Evolutionary conservation across 2,888 invertebrate species (phyloP).

Genomic region (Empis livida): DNA sequence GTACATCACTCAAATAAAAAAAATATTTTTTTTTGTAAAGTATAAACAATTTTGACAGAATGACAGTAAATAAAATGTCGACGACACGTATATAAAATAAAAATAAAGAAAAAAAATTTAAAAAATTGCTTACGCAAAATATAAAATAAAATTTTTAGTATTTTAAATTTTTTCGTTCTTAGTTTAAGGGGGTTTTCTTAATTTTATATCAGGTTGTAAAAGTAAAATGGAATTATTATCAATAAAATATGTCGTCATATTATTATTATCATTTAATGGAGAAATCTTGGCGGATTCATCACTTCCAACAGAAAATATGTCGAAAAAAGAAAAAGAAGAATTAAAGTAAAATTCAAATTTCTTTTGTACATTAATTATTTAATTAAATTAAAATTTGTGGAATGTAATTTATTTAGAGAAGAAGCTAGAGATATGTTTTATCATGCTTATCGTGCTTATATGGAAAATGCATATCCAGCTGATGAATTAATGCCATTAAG

Average conservation of each 20-base stretch:
- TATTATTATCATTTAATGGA: background rate
- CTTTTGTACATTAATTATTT: background rate
- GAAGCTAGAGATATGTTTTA: conserved; percentile 92
- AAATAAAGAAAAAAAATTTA: no score
- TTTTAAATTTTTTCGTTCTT: no score
- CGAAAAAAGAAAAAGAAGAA: conserved; percentile 47
- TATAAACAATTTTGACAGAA: no score
- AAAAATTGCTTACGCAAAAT: no score
- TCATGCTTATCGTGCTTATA: conserved; percentile 90
- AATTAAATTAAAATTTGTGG: background rate
- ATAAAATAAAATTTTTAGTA: no score
- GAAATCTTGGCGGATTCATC: conserved; percentile 4
- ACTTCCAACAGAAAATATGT: conserved; percentile 42
- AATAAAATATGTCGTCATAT: background rate
- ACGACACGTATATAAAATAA: no score
- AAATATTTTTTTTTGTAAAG: no score
- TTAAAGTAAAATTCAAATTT: conserved; percentile 42
- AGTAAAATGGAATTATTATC: background rate
- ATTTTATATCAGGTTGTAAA: no score
- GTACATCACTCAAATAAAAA: no score
- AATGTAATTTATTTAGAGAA: conserved; percentile 39
- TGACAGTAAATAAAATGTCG: no score
- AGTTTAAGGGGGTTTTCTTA: no score
- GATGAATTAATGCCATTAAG: conserved; percentile 97
- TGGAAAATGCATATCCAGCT: conserved; percentile 96